Evolutionary conservation across 2,888 invertebrate species (phyloP).

Genomic region (Epinotia bilunana): DNA sequence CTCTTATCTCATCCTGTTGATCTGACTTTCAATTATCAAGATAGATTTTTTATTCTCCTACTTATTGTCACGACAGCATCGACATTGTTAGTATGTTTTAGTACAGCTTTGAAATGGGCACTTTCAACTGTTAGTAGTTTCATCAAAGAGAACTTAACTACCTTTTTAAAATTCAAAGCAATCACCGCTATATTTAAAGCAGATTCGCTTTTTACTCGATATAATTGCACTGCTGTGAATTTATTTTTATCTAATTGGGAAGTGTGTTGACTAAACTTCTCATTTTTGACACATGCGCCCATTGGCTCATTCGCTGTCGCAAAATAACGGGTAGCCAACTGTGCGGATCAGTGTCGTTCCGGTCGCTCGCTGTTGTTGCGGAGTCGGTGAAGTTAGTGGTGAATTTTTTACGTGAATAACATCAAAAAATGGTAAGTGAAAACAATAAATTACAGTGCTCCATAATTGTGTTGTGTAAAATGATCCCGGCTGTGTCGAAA

Average conservation of each 20-base stretch:
- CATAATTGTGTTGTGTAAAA: constrained; percentile 65
- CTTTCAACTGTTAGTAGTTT: constrained; percentile 50
- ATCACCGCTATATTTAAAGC: constrained; percentile 22
- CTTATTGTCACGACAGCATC: constrained; percentile 46
- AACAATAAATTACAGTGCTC: constrained; percentile 73
- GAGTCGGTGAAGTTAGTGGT: constrained; percentile 79
- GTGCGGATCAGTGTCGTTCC: constrained; percentile 81
- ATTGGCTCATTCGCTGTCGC: constrained; percentile 79
- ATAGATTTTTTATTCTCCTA: constrained; percentile 37
- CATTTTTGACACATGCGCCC: constrained; percentile 82
- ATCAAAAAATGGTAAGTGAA: constrained; percentile 84
- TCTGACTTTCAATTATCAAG: constrained; percentile 56
- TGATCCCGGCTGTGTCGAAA: constrained; percentile 56
- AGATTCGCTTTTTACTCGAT: constrained; percentile 1
- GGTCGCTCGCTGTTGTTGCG: constrained; percentile 82
- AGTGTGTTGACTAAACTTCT: constrained; percentile 63
- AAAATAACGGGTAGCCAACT: constrained; percentile 76
- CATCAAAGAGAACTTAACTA: constrained; percentile 2
- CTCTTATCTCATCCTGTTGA: constrained; percentile 62
- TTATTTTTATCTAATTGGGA: constrained; percentile 52
- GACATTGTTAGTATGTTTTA: constrained; percentile 55
- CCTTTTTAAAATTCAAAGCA: constrained; percentile 8
- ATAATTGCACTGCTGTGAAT: constrained; percentile 19
- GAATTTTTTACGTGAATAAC: constrained; percentile 75
- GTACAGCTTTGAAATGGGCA: constrained; percentile 67